Conservation (phyloP, 2,113 vertebrate genomes). For the Phoxinus phoxinus region DNA sequence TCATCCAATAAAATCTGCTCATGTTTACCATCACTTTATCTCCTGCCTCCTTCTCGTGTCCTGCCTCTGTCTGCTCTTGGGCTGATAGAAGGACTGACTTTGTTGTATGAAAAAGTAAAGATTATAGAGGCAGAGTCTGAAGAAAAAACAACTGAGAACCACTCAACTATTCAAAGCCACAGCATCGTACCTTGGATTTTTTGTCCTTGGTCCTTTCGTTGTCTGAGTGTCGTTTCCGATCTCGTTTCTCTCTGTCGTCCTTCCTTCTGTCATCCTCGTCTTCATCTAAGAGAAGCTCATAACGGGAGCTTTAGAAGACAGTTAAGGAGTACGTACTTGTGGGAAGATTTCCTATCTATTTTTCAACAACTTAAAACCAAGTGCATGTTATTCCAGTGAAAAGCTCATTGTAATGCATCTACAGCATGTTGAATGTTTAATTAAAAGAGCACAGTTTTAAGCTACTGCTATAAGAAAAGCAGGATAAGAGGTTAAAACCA, state of each 20-base stretch:
- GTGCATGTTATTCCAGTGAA: neutral
- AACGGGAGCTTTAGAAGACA: slow-evolving; percentile 78
- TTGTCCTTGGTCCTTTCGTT: slow-evolving; percentile 81
- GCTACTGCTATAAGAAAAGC: too few species aligned
- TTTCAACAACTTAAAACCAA: neutral
- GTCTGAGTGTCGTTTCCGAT: slow-evolving; percentile 86
- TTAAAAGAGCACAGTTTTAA: neutral
- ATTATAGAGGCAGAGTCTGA: neutral
- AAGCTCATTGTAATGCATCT: neutral
- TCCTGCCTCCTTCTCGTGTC: neutral
- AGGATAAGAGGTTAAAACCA: too few species aligned
- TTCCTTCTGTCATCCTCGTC: slow-evolving; percentile 75
- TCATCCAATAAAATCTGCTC: neutral
- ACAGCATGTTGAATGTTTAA: neutral
- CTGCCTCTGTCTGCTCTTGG: neutral
- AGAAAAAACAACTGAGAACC: neutral
- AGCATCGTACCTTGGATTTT: slow-evolving; percentile 82
- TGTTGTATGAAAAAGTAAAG: neutral
- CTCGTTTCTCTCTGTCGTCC: slow-evolving; percentile 86
- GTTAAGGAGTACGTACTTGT: slow-evolving; percentile 71
- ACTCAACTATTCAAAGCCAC: neutral
- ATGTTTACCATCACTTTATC: neutral
- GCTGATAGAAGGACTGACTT: neutral
- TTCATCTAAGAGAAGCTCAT: slow-evolving; percentile 88
- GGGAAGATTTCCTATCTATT: neutral